Evolutionary conservation across 2,888 invertebrate genomes (phyloP), one percentile per base, ranked within the genome.

Genomic region (Apamea epomidion): DNA sequence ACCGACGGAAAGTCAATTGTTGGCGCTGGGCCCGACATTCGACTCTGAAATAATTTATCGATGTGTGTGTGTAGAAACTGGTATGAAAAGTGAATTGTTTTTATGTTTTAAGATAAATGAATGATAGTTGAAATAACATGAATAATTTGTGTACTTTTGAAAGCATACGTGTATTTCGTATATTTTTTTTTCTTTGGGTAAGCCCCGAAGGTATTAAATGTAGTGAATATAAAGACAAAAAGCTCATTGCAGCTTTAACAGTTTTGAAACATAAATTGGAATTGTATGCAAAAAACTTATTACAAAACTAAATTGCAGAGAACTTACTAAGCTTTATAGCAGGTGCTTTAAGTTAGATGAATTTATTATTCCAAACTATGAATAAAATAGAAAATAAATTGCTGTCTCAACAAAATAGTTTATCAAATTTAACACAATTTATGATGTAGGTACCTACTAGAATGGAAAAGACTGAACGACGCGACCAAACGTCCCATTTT

Each of bases 1-100:
- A 88, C 88, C 90, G 88, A 84, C 86, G 82, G 89, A 87, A 91
- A 92, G 92, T 92, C 93, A 92, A 93, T 91, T 91, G 92, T 91
- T 90, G 88, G 87, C 89, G 81, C 84, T 80, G 76, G 87, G 76
- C 83, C 74, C 82, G 81, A 86, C 81, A 81, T 86, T 77, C 82
- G 67, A 74, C 73, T 83, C 84, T 70, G 86, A 85, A 88, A 87
- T 84, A 84, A 89, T 87, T 82, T 85, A 74, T 74, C 74, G 60
- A 76, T 78, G 68, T 78, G 51, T 37, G 16, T 42, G 75, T 29
- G 32, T 32, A 69, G 32, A 71, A 42, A 82, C 51, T 37, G 29
- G 51, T 45, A 51, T 32, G 64, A 45, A 45, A 68, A 60, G 48
- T 58, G 42, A 71, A 72, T 76, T 21, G 32, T 71, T 71, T 70